phyloP scores from a whole-genome alignment of 2,888 invertebrate species.

The Ypsolopha sequella region DNA sequence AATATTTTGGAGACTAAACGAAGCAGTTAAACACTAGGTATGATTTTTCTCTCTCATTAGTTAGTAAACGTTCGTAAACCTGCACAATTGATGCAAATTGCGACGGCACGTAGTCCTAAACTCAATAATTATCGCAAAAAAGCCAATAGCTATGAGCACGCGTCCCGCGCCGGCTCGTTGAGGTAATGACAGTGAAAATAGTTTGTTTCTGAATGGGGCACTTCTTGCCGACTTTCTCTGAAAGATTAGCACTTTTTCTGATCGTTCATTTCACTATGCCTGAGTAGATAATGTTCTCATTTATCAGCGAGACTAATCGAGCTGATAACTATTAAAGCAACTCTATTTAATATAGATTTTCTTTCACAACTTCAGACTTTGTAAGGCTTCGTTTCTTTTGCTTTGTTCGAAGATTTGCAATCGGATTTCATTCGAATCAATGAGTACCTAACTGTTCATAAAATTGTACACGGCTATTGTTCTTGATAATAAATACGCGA shows the following conservation, averaged over 20 bases:
- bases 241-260: conserved; percentile 25
- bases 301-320: conserved; percentile 23
- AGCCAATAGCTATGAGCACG: neutral
- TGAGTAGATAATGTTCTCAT: conserved; percentile 19
- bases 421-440: neutral
- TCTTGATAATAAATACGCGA: neutral
- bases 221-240: conserved; percentile 35
- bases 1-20: too few relatives aligned
- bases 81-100: neutral
- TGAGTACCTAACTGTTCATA: neutral
- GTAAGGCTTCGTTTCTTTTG: too few relatives aligned
- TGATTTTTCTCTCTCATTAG: too few relatives aligned
- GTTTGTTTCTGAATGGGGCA: conserved; percentile 11
- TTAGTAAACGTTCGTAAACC: neutral
- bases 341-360: neutral
- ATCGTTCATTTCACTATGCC: conserved; percentile 17
- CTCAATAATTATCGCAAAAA: conserved; percentile 3
- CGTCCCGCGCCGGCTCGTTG: conserved; percentile 1
- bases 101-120: neutral
- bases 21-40: too few relatives aligned
- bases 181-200: conserved; percentile 26
- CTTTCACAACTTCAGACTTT: too few relatives aligned
- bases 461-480: neutral
- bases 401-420: neutral
- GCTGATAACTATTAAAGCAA: conserved; percentile 4